These are phyloP conservation scores for Apistogramma diplotaenia DNA, from an alignment of 2,113 vertebrate species.

Conservation along the genomic window DNA sequence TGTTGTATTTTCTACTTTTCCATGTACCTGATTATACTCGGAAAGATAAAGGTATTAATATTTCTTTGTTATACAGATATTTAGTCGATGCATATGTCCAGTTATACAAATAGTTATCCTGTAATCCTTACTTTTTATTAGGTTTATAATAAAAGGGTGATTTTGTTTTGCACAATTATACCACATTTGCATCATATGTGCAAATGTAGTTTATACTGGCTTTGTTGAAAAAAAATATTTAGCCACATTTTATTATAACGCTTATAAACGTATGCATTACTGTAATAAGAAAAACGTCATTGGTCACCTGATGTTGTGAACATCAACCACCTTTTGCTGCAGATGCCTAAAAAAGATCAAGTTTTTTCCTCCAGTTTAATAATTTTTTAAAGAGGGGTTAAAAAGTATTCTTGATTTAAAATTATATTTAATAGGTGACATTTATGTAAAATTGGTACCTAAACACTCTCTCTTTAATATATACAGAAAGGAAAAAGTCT, in stretches of 20 bases:
- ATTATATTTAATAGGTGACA: not conserved
- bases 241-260: not conserved
- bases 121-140: not conserved
- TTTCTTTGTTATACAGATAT: not conserved
- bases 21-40: slow-evolving; percentile 30
- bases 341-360: not conserved
- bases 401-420: not conserved
- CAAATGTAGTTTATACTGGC: slow-evolving; percentile 1
- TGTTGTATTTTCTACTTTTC: slow-evolving; percentile 48
- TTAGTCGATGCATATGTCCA: slow-evolving; percentile 13
- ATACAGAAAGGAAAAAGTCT: not conserved
- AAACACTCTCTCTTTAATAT: not conserved
- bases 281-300: not conserved
- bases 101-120: slow-evolving; percentile 17
- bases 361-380: not conserved
- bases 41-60: slow-evolving; percentile 6
- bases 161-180: slow-evolving; percentile 74
- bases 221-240: not conserved
- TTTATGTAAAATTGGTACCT: not conserved
- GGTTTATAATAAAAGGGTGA: not conserved
- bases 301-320: not conserved
- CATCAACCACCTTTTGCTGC: not conserved
- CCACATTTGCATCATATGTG: not conserved
- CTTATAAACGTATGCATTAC: not conserved
- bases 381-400: not conserved